These are phyloP conservation scores for Rhadina sibilatrix DNA, from an alignment of 2,113 vertebrate genomes.

Conservation along the genomic window DNA sequence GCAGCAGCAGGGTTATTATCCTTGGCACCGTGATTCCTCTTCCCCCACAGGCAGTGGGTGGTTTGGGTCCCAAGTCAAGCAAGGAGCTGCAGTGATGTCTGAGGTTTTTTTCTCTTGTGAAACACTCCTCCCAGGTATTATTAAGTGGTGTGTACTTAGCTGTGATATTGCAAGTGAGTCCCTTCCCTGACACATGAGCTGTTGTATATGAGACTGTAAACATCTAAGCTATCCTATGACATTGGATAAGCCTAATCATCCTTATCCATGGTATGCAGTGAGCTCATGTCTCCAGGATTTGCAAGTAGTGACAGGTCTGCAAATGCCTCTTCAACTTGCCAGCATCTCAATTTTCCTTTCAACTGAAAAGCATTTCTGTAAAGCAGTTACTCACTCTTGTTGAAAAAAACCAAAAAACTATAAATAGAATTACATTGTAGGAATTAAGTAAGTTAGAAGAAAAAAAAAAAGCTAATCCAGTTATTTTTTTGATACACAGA, in stretches of 20 bases:
- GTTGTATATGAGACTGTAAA: constrained; percentile 16
- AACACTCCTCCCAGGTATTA: neutral
- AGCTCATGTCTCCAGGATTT: constrained; percentile 43
- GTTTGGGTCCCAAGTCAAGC: neutral
- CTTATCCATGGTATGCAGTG: constrained; percentile 15
- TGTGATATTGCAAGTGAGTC: neutral
- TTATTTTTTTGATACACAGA: neutral
- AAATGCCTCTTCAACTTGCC: constrained; percentile 7
- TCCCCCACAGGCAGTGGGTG: accelerated
- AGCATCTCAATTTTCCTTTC: neutral
- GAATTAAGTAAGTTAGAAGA: neutral
- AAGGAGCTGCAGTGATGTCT: neutral
- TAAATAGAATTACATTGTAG: neutral
- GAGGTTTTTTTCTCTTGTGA: neutral
- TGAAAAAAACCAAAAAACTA: neutral
- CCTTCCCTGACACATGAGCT: constrained; percentile 18
- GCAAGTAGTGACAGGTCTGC: constrained; percentile 13
- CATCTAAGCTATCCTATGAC: constrained; percentile 36
- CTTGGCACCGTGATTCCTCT: neutral
- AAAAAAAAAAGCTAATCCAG: neutral
- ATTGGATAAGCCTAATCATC: constrained; percentile 21
- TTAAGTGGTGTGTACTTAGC: neutral
- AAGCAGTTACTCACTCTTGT: neutral
- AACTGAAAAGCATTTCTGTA: neutral
- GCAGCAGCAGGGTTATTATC: neutral